These are phyloP conservation scores for Rallus limicola DNA, from an alignment of 2,113 vertebrate genomes.

Conservation along the genomic window DNA sequence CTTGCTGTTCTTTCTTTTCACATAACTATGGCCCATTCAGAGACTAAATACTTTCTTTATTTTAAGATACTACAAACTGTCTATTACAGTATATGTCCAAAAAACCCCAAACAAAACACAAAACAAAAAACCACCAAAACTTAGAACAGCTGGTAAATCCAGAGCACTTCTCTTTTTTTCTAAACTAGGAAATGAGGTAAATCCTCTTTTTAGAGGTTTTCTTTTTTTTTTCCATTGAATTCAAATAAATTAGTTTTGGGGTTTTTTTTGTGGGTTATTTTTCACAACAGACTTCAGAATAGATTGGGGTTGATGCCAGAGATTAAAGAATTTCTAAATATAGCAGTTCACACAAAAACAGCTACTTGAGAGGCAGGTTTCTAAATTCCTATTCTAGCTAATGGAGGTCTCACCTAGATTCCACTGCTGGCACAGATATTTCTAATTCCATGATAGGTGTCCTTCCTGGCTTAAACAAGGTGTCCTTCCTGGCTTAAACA, in stretches of 20 bases:
- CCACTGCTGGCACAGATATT: neutral
- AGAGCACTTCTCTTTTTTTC: neutral
- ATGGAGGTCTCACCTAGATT: neutral
- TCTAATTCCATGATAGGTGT: neutral
- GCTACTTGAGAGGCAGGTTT: neutral
- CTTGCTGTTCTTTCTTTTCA: neutral
- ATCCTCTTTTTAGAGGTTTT: neutral
- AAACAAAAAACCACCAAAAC: neutral
- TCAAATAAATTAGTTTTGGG: neutral
- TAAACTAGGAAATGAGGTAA: neutral
- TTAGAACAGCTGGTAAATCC: neutral
- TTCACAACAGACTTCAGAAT: neutral
- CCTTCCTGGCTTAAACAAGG: neutral
- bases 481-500: neutral
- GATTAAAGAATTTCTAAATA: neutral
- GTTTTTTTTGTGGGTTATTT: neutral
- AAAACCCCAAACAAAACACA: too few species aligned
- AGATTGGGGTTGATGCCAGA: neutral
- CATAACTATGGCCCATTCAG: neutral
- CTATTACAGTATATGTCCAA: neutral
- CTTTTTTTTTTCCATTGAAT: neutral
- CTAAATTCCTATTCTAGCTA: neutral
- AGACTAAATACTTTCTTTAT: neutral
- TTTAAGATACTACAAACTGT: neutral
- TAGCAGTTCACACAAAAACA: neutral